phyloP scores from a whole-genome alignment of 2,797 vertebrate species.

The Nannoperca obscura region DNA sequence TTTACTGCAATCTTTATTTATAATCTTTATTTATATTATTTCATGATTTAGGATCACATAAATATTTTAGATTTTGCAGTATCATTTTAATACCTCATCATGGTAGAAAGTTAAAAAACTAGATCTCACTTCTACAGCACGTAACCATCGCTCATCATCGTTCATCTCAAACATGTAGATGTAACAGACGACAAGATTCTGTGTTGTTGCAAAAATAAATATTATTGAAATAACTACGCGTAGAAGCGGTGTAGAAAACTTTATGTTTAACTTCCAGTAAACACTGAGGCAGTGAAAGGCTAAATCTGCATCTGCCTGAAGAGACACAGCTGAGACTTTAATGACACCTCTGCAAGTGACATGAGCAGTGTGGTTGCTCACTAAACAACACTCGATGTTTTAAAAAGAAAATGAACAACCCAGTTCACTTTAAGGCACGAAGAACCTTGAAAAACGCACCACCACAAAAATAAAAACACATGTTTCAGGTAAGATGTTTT shows the following conservation, averaged over 20 bases:
- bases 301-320: slow-evolving; percentile 17
- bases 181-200: background rate
- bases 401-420: slow-evolving; percentile 1
- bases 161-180: background rate
- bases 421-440: no score
- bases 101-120: background rate
- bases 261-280: slow-evolving; percentile 5
- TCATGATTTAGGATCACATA: background rate
- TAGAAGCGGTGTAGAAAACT: background rate
- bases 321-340: background rate
- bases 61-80: background rate
- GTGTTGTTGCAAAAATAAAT: background rate
- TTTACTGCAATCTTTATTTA: no score
- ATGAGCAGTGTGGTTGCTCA: background rate
- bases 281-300: background rate
- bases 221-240: background rate
- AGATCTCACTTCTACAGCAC: background rate
- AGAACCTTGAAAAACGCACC: slow-evolving; percentile 3
- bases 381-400: background rate
- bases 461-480: slow-evolving; percentile 5
- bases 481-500: slow-evolving; percentile 28
- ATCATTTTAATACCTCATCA: background rate
- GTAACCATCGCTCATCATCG: background rate
- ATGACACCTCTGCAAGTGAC: background rate
- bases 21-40: background rate